Conservation (phyloP, 2,888 invertebrate species). For the Bellardia bayeri region DNA sequence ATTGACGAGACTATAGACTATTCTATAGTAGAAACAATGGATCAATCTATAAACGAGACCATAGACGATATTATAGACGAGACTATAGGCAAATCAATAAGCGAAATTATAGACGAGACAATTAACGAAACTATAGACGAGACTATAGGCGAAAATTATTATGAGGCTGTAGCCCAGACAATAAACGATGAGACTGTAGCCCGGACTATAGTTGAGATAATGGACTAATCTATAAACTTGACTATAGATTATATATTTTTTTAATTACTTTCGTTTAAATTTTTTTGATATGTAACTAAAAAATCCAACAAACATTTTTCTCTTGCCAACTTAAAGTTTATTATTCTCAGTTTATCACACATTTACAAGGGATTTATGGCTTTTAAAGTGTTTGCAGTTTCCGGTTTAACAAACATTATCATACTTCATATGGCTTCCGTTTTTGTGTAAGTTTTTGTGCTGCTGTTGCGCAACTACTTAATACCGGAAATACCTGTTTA, state of each 20-base stretch:
- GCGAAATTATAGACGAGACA: too few relatives aligned
- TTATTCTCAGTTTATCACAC: conserved; percentile 38
- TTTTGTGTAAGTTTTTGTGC: background rate
- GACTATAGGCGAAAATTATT: too few relatives aligned
- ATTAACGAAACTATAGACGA: too few relatives aligned
- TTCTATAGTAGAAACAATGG: background rate
- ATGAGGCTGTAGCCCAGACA: too few relatives aligned
- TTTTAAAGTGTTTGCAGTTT: conserved; percentile 64
- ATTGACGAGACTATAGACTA: background rate
- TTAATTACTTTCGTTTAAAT: background rate
- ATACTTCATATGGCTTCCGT: conserved; percentile 28
- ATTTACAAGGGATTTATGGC: conserved; percentile 61
- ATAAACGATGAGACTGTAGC: background rate
- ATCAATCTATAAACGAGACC: too few relatives aligned
- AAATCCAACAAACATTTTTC: background rate
- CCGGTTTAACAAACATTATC: conserved; percentile 51
- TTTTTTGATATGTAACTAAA: background rate
- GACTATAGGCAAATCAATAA: too few relatives aligned
- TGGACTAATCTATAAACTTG: background rate
- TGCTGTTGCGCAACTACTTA: conserved; percentile 12
- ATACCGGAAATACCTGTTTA: conserved; percentile 62
- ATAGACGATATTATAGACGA: too few relatives aligned
- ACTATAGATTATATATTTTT: background rate
- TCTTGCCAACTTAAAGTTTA: background rate
- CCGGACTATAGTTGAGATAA: background rate